Base-by-base conservation (phyloP, 92 coral and sea anemone genomes). In the Diadumene lineata region DNA sequence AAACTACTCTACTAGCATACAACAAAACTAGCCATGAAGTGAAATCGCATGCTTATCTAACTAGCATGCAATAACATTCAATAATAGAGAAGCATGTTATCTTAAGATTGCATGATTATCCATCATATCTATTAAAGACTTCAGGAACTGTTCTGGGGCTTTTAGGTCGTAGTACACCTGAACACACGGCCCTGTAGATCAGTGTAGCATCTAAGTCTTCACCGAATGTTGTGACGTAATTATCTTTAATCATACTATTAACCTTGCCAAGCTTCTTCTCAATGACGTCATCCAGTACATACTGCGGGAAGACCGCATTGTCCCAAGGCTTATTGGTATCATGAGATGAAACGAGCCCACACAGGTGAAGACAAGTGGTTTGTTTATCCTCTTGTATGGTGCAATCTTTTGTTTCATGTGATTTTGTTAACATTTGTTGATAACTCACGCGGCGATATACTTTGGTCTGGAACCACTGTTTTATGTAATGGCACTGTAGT, bases 401-500 rank as follows among this genome's bases (percentile, higher is more conserved):
- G 7, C 6, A 15, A 7, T 62, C 27, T 16, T 38, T 4, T 28
- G 31, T 6, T 22, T 58, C 26, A 25, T 32, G 30, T 2, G 0
- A 9, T 28, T 28, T 62, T 15, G 31, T 19, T 6, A 62, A 43
- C 3, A 11, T 32, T 30, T 38, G 64, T 43, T 43, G 43, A 16
- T 55, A 11, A 22, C 53, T 48, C 11, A 77, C 32, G 34, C 55
- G 50, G 24, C 55, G 23, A 22, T 17, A 65, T 15, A 48, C 46
- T 43, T 66, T 48, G 16, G 82, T 66, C 61, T 31, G 10, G 34
- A 66, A 19, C 66, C 57, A 43, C 19, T 11, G 24, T 31, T 31
- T 22, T 15, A 62, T 66, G 31, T 28, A 60, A 31, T 67, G 82
- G 21, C 82, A 77, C 48, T 77, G 82, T 19, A 30, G 65, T 16